Conservation (phyloP, 2,113 vertebrate genomes). For the Delphinus delphis region DNA sequence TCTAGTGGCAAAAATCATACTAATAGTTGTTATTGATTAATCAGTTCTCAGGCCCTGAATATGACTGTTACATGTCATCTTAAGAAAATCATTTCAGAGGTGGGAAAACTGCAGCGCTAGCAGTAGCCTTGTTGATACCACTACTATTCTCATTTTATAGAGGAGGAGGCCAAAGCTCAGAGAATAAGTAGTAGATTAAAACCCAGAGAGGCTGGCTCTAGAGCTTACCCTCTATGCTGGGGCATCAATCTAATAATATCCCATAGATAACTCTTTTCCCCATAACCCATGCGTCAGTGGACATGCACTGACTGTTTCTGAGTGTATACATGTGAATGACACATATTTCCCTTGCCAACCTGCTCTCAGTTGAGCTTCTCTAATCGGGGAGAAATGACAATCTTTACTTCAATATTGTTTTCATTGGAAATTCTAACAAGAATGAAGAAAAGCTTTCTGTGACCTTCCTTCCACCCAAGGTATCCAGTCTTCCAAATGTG, state of each 20-base stretch:
- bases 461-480: neutral
- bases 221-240: neutral
- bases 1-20: neutral
- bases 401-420: neutral
- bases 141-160: neutral
- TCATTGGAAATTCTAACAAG: neutral
- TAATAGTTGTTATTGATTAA: neutral
- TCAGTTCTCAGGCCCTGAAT: neutral
- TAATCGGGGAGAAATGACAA: neutral
- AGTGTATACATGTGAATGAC: too few species aligned
- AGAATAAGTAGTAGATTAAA: neutral
- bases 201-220: neutral
- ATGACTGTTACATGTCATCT: too few species aligned
- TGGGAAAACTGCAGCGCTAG: neutral
- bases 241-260: too few species aligned
- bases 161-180: neutral
- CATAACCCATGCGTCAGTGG: too few species aligned
- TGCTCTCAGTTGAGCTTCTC: neutral
- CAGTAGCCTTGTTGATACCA: neutral
- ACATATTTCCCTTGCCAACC: accelerated
- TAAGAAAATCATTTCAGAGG: neutral
- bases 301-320: neutral
- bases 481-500: neutral
- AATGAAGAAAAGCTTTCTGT: neutral
- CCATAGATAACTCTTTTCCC: neutral